Evolutionary conservation across 2,797 vertebrate species (phyloP), one percentile per base, ranked within the genome.

Genomic region (Otus scops): DNA sequence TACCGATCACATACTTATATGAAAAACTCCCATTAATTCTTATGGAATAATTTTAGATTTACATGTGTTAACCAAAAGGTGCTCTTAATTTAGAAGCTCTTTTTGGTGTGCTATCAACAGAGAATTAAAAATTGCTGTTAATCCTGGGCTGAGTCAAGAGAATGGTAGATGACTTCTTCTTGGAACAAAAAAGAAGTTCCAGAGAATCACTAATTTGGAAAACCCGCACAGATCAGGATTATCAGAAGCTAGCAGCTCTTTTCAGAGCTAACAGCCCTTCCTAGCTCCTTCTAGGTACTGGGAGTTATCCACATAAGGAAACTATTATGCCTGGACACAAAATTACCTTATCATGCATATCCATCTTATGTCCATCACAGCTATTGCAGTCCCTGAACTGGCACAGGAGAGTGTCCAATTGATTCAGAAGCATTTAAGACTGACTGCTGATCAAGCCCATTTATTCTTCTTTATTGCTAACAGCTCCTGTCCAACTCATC

Each of bases 311-410:
- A 34, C 4, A 1, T 32, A 34, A 60, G 13, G 23, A 68, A 80
- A 64, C 8, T 36, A 9, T 45, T 63, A 26, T 23, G 21, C 2
- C 15, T 73, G 15, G 54, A 45, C 0, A 0, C 34, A 89, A 63
- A 61, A 65, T 22, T 51, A 13, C 32, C 59, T 45, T 11, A 22
- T 60, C 17, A 8, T 73, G 6, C 4, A 59, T 17, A 24, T 28
- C 6, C 11, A 18, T 75, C 23, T 10, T 20, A 10, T 23, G 23
- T 19, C 19, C 27, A 48, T 65, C 24, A 65, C 27, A 60, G 21
- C 4, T 56, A 9, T 11, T 74, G n/a, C 0, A 9, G 47, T 27
- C 9, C 9, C 10, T 67, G 24, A 88, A 47, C 8, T 27, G 43
- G 8, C 24, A 61, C 21, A 81, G 4, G 8, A 53, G 9, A 28